Evolutionary conservation across 2,888 invertebrate genomes (phyloP), one percentile per base, ranked within the genome.

Genomic region (Flabesymbios commensalis): DNA sequence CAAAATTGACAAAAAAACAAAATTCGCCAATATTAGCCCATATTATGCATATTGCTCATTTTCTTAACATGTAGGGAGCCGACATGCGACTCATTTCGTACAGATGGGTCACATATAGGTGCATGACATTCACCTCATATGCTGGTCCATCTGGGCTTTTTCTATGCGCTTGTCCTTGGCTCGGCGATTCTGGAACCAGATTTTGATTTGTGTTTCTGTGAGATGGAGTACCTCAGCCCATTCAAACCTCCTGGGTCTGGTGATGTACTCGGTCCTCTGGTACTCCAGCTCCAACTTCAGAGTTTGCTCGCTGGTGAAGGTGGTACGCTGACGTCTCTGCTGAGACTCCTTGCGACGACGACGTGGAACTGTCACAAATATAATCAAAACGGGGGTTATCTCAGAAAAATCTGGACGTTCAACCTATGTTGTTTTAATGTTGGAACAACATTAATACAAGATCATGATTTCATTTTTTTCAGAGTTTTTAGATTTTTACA

Each of bases 131-230:
- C 22, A 49, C 49, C 49, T 26, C 31, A 49, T 49, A 7, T 94
- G 94, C 78, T 94, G 94, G 84, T 96, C 95, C 66, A 94, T 86
- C 73, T 94, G 94, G 0, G 95, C 95, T 78, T 96, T 96, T 80
- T 96, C 95, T 70, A 96, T 93, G 67, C 96, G 86, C 84, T 96
- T 96, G 81, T 96, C 95, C 84, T 96, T 96, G 28, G 96, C 96
- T 71, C 96, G 87, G 67, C 96, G 87, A 83, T 96, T 96, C 84
- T 96, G 96, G 83, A 95, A 96, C 91, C 91, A 92, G 63, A 92
- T 92, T 83, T 92, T 92, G 72, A 92, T 91, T 83, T 92, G 84
- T 87, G 91, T 92, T 80, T 92, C 92, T 0, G 90, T 89, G 42
- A 86, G 75, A 42, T 79, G 78, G 45, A 92, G 82, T 2, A 87